Conservation (phyloP, 2,113 vertebrate species). For the Triplophysa siluroides region DNA sequence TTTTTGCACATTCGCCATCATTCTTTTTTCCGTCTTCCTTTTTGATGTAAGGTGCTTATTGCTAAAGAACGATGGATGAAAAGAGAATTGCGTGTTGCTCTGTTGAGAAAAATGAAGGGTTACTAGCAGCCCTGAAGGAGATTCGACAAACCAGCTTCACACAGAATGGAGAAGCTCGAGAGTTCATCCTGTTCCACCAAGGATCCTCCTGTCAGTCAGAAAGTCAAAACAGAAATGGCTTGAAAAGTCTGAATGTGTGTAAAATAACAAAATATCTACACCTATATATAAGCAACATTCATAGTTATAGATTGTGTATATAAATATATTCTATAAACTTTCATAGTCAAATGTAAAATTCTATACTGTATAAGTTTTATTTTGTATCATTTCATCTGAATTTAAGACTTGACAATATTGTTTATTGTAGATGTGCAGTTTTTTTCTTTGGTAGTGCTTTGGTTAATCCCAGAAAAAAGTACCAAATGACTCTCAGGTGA, state of each 20-base stretch:
- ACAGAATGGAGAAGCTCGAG: not conserved
- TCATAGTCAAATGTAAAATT: constrained; percentile 50
- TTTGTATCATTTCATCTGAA: constrained; percentile 18
- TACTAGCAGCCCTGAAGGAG: not conserved
- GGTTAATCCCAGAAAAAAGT: constrained; percentile 45
- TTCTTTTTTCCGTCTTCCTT: constrained; percentile 64
- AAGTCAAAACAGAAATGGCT: not conserved
- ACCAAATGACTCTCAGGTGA: constrained; percentile 74
- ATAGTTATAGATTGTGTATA: constrained; percentile 41
- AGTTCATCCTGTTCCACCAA: not conserved
- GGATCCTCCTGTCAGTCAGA: not conserved
- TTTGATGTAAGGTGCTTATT: constrained; percentile 81
- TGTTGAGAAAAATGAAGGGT: constrained; percentile 40
- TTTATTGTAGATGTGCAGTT: constrained; percentile 16
- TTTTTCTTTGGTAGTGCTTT: constrained; percentile 40
- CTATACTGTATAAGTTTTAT: constrained; percentile 48
- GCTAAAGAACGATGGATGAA: constrained; percentile 33
- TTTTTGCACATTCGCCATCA: constrained; percentile 93
- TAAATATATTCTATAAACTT: constrained; percentile 52
- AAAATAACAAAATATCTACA: constrained; percentile 41
- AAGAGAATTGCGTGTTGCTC: constrained; percentile 4
- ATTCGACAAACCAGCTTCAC: not conserved
- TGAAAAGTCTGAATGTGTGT: constrained; percentile 58
- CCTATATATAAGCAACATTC: constrained; percentile 36
- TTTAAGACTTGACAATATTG: not conserved